Base-by-base conservation (phyloP, 2,888 invertebrate species). In the Asteroscopus sphinx region DNA sequence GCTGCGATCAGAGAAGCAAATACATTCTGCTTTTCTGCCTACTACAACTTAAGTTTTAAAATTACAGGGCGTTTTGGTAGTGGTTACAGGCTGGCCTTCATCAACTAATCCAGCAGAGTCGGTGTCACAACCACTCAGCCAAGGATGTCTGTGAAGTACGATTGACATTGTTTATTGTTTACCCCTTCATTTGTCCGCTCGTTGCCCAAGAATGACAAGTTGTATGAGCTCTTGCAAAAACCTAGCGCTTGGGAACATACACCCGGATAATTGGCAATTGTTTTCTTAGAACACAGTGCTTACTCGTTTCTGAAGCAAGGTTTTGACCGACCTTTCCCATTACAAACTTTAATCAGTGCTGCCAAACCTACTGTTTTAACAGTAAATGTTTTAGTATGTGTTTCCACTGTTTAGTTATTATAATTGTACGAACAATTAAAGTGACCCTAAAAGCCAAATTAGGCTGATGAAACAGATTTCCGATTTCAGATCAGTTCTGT, bases 161-260 rank as follows among this genome's bases (percentile, higher is more conserved):
- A 81, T 82, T 86, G 84, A 87, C 88, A 86, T 86, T 88, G 86
- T 87, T 85, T 82, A 86, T 87, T 87, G 87, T 88, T 81, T 79
- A 82, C 76, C 66, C 79, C 80, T 81, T 79, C 85, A 80, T 82
- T 82, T 84, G 78, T 79, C 71, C 76, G 76, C 62, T 77, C 69
- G 77, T 87, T 87, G 79, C 82, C 74, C 74, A 84, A 85, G 78
- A 82, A 80, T 82, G 80, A 82, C 79, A 77, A 79, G 76, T 77
- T 73, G 77, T 73, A 77, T 70, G 71, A 68, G 69, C 49, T 69
- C 64, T 74, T 73, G 76, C 79, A 79, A 82, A 82, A 82, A 82
- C 73, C 53, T 61, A 77, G 58, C 73, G 76, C 79, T 74, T 85
- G 86, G 80, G 82, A 85, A 86, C 71, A 74, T 69, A 77, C 73